phyloP scores from a whole-genome alignment of 2,113 vertebrate species.

The Laterallus jamaicensis region DNA sequence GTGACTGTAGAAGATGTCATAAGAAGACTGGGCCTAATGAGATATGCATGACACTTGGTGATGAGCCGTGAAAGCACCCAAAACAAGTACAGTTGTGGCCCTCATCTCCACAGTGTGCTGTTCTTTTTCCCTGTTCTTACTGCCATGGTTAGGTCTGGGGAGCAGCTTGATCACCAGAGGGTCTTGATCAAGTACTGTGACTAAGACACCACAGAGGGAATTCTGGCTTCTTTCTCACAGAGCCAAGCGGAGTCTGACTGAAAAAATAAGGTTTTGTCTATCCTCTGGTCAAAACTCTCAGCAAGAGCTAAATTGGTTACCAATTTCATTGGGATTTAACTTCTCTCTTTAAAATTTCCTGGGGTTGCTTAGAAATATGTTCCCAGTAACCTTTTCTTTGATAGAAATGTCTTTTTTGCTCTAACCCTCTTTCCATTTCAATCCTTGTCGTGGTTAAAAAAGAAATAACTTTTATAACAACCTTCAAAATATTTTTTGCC shows the following conservation, averaged over 20 bases:
- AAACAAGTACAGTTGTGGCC: neutral
- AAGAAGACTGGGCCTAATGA: neutral
- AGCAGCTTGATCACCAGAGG: neutral
- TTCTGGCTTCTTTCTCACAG: constrained; percentile 1
- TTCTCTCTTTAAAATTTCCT: constrained; percentile 34
- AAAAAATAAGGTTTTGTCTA: neutral
- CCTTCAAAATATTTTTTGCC: constrained; percentile 9
- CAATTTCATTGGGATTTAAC: constrained; percentile 27
- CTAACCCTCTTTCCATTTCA: constrained; percentile 7
- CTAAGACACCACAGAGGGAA: neutral
- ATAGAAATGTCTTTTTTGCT: constrained; percentile 21
- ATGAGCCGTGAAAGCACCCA: neutral
- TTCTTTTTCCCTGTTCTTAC: neutral
- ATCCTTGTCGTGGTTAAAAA: neutral
- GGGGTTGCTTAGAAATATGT: constrained; percentile 18
- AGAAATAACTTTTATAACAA: neutral
- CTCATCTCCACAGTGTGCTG: neutral
- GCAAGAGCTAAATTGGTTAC: constrained; percentile 29
- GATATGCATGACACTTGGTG: neutral
- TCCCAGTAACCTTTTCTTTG: constrained; percentile 23
- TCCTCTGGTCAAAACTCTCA: constrained; percentile 19
- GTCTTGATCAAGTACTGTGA: neutral
- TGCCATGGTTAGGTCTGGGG: neutral
- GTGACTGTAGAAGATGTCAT: neutral
- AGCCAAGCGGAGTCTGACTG: neutral